Percentiles rank a stretch among this genome's conserved stretches.
phyloP scores from a whole-genome alignment of 1,140 invertebrate species.

The Rhyzopertha dominica region DNA sequence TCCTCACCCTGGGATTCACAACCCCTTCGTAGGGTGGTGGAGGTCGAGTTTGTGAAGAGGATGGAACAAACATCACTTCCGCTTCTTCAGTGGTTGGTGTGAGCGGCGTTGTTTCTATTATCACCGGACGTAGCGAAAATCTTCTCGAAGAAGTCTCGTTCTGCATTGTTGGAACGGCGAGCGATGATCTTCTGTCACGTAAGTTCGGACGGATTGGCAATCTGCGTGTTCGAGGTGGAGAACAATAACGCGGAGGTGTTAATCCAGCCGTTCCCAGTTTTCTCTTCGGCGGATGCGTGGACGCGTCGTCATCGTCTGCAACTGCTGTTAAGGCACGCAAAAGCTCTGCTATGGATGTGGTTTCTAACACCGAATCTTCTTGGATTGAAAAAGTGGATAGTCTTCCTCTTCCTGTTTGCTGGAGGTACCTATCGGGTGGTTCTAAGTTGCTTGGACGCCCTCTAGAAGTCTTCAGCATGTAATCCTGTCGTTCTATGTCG shows the following conservation, averaged over 20 bases:
- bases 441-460: slow-evolving; percentile 1
- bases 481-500: slow-evolving; percentile 37
- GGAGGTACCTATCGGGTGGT: slow-evolving; percentile 19
- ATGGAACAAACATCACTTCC: too few relatives aligned
- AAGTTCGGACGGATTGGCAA: slow-evolving; percentile 17
- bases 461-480: neutral
- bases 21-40: too few relatives aligned
- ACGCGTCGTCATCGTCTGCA: slow-evolving; percentile 33
- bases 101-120: too few relatives aligned
- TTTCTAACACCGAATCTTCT: slow-evolving; percentile 61
- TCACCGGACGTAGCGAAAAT: slow-evolving; percentile 49
- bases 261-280: slow-evolving; percentile 54
- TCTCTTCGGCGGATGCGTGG: slow-evolving; percentile 42
- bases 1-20: too few relatives aligned
- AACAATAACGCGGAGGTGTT: slow-evolving; percentile 47
- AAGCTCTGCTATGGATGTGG: slow-evolving; percentile 71
- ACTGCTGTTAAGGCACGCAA: slow-evolving; percentile 59
- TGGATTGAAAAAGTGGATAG: slow-evolving; percentile 53
- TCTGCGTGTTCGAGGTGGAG: slow-evolving; percentile 33
- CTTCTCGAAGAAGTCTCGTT: slow-evolving; percentile 35
- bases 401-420: slow-evolving; percentile 38
- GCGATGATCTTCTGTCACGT: slow-evolving; percentile 24
- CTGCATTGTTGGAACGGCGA: slow-evolving; percentile 10
- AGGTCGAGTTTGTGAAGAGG: too few relatives aligned
- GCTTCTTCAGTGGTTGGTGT: too few relatives aligned